Evolutionary conservation across 2,113 vertebrate species (phyloP), one percentile per base, ranked within the genome.

Genomic region (Calidris pugnax): DNA sequence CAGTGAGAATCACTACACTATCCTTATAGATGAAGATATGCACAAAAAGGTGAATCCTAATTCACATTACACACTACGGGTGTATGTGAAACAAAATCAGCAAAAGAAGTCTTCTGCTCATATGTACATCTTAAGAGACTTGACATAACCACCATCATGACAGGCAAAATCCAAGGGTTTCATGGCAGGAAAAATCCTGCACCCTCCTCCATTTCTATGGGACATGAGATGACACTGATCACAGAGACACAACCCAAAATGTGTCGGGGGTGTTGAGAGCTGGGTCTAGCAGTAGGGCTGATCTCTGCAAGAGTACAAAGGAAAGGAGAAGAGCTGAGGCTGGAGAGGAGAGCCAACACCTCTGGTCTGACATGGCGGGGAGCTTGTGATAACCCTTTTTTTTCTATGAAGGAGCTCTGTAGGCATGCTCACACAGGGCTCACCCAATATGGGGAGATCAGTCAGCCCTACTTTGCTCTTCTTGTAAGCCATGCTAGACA

Each of bases 141-240:
- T 60, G 37, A 39, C 20, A 39, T 9, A 26, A 39, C 20, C 24
- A 37, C 8, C 39, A 37, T 7, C 19, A 8, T 8, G 21, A 57
- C 0, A 0, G 28, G 35, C 17, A 23, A 57, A 47, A 71, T 30
- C 43, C 19, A n/a, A 12, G 32, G 8, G 2, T 24, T 92, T n/a
- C 73, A 13, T 14, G 27, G 23, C 23, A 71, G 12, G 33, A 60
- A 56, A 59, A 66, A 28, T 7, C 17, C 21, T 43, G 6, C 14
- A 43, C 3, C 1, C 7, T 47, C 16, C 26, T 12, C 6, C 12
- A 6, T 57, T 87, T 50, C 62, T 41, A 4, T 0, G 1, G 18
- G 10, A 26, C 7, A 4, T 37, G 24, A 28, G n/a, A 14, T 19
- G 8, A 26, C 15, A 3, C 5, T 19, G 3, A 14, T 19, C 32